Evolutionary conservation across 2,113 vertebrate genomes (phyloP).

Genomic region (Coracopsis vasa): DNA sequence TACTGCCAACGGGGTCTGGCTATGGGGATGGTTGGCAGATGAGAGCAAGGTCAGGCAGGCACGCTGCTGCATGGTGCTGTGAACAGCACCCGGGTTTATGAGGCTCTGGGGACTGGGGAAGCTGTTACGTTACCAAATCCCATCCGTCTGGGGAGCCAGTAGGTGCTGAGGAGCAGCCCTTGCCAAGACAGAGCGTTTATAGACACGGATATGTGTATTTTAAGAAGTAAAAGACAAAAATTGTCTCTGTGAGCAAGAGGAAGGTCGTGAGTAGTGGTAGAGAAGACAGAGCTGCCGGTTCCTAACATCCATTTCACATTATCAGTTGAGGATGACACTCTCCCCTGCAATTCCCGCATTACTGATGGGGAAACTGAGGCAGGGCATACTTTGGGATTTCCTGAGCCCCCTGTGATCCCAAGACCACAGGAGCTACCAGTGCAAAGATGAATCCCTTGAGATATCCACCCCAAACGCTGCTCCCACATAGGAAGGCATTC

Average conservation of each 20-base stretch:
- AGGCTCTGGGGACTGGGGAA: neutral
- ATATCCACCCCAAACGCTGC: neutral
- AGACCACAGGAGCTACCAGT: neutral
- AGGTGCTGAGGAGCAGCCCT: neutral
- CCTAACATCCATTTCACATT: neutral
- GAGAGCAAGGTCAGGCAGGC: rapidly evolving
- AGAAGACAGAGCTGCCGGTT: neutral
- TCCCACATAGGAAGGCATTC: neutral
- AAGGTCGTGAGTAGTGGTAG: neutral
- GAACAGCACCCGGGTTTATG: neutral
- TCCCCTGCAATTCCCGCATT: rapidly evolving
- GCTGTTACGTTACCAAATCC: neutral
- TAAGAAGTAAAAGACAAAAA: conserved; percentile 32
- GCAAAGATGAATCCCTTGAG: neutral
- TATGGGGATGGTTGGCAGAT: rapidly evolving
- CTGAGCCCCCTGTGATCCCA: neutral
- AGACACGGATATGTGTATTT: neutral
- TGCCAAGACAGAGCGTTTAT: conserved; percentile 4
- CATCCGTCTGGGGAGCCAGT: neutral
- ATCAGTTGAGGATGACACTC: too few species aligned
- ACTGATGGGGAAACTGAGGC: neutral
- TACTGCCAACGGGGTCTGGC: rapidly evolving
- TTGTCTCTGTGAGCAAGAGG: neutral
- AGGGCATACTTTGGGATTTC: neutral
- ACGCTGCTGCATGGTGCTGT: rapidly evolving